Percentiles rank a stretch among this genome's conserved stretches.
Conservation (phyloP, 2,888 invertebrate species). For the Caradrina kadenii region DNA sequence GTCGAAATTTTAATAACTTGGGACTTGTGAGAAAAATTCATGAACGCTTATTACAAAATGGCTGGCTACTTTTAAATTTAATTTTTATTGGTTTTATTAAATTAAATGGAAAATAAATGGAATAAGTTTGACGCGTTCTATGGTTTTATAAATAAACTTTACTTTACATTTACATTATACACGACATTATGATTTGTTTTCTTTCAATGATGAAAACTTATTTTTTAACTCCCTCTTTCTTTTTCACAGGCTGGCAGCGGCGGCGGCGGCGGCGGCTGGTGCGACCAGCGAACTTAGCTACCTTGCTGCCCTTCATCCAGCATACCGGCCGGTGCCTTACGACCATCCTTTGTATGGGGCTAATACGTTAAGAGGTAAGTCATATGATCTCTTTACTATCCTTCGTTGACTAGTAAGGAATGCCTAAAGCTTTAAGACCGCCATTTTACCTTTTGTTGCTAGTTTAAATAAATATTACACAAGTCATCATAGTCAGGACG, state of each 20-base stretch:
- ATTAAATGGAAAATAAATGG: no score
- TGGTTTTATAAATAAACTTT: no score
- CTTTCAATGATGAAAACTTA: background rate
- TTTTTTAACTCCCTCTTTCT: conserved; percentile 16
- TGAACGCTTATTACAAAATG: conserved; percentile 35
- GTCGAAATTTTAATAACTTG: conserved; percentile 47
- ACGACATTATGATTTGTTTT: background rate
- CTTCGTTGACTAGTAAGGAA: no score
- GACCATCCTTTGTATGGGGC: conserved; percentile 91
- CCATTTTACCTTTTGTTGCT: no score
- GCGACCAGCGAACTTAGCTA: conserved; percentile 89
- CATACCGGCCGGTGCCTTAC: conserved; percentile 91
- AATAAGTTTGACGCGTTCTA: no score
- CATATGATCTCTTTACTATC: no score
- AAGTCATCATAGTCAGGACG: no score
- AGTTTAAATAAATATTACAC: no score
- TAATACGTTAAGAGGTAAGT: conserved; percentile 87
- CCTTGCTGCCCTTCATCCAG: conserved; percentile 88
- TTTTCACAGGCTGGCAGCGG: conserved; percentile 83
- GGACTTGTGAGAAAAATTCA: conserved; percentile 32
- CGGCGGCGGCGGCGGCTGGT: conserved; percentile 86
- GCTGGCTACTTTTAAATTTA: conserved; percentile 10
- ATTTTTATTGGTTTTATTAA: no score
- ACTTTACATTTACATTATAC: background rate
- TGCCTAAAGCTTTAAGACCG: no score